Conservation (phyloP, 2,888 invertebrate species). For the Bombyx huttoni region DNA sequence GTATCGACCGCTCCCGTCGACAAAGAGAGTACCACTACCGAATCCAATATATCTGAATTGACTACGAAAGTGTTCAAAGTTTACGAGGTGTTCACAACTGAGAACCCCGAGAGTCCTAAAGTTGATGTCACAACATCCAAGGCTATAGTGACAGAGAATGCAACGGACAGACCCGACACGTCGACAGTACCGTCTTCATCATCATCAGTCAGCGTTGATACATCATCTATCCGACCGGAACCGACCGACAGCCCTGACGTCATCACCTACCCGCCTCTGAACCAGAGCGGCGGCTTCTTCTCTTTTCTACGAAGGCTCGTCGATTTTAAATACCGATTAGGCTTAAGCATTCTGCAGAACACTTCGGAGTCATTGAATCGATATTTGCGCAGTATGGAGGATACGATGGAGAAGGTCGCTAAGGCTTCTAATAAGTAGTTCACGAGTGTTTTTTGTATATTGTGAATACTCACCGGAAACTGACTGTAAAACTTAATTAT, state of each 20-base stretch:
- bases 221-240: constrained; percentile 22
- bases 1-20: constrained; percentile 50
- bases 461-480: constrained; percentile 11
- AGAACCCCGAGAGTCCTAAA: constrained; percentile 16
- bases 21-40: constrained; percentile 27
- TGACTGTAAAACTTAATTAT: background rate
- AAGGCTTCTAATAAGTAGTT: constrained; percentile 27
- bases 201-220: constrained; percentile 20
- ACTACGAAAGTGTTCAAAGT: constrained; percentile 51
- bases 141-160: constrained; percentile 45
- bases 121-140: constrained; percentile 17
- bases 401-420: constrained; percentile 28
- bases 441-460: constrained; percentile 1
- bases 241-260: constrained; percentile 39
- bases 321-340: constrained; percentile 78
- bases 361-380: constrained; percentile 77
- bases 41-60: constrained; percentile 34
- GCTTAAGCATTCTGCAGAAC: constrained; percentile 77
- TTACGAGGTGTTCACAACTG: constrained; percentile 50
- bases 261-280: constrained; percentile 50
- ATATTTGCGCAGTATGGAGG: constrained; percentile 75
- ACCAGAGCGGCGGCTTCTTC: constrained; percentile 60
- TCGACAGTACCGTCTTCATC: constrained; percentile 42
- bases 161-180: constrained; percentile 47
- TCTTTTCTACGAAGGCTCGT: constrained; percentile 75